A percentile compares a stretch with the other conserved stretches of the same genome.
Evolutionary conservation across 2,113 vertebrate genomes (phyloP).

Genomic region (Pluvialis apricaria): DNA sequence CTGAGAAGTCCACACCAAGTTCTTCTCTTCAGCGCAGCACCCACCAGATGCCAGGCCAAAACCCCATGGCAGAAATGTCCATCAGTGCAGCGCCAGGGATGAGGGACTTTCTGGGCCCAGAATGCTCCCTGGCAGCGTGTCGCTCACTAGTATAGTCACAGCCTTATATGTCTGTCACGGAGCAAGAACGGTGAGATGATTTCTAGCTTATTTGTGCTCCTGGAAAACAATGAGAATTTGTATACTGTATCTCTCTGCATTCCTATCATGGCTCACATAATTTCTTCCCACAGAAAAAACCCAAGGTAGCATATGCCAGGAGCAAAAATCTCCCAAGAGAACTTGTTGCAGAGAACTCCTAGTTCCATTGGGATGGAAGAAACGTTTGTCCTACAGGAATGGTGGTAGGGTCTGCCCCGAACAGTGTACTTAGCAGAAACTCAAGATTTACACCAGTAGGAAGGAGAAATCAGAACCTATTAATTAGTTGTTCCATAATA

Average conservation of each 20-base stretch:
- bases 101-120: not conserved
- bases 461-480: conserved; percentile 45
- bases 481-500: conserved; percentile 61
- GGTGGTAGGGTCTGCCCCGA: not conserved
- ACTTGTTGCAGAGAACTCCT: not conserved
- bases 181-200: not conserved
- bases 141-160: not conserved
- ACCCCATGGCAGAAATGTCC: accelerated
- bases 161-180: not conserved
- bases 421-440: not conserved
- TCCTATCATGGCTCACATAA: not conserved
- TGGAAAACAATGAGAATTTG: not conserved
- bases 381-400: not conserved
- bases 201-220: not conserved
- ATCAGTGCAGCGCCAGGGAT: not conserved
- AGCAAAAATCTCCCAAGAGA: not conserved
- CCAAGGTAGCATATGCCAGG: not conserved
- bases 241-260: not conserved
- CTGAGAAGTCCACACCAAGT: not conserved
- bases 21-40: not conserved
- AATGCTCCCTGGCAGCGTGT: not conserved
- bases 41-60: not conserved
- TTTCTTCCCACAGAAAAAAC: not conserved
- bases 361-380: not conserved
- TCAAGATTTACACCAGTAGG: not conserved